Conservation (phyloP, 1,140 invertebrate genomes). For the Holcopasites calliopsidis region DNA sequence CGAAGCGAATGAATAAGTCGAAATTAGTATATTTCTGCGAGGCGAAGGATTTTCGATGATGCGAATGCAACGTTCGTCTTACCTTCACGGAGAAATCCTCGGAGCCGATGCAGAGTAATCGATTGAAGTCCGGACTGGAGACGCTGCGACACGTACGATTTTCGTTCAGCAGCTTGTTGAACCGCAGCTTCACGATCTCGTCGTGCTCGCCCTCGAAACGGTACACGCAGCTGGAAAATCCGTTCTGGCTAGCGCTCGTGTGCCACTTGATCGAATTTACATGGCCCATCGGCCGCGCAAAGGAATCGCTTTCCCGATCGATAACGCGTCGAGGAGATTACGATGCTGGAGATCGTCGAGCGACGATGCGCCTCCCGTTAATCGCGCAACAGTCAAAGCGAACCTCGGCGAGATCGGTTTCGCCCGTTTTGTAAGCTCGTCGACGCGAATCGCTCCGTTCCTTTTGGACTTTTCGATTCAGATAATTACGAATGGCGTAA, state of each 20-base stretch:
- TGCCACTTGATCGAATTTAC: slow-evolving; percentile 56
- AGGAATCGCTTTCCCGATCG: slow-evolving; percentile 47
- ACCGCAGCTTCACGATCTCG: slow-evolving; percentile 86
- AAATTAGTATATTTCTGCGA: too few species aligned
- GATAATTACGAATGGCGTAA: too few species aligned
- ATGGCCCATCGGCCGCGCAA: slow-evolving; percentile 50
- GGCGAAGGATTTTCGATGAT: too few species aligned
- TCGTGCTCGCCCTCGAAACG: slow-evolving; percentile 90
- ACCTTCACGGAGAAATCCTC: slow-evolving; percentile 76
- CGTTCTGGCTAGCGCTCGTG: slow-evolving; percentile 58
- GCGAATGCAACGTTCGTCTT: too few species aligned
- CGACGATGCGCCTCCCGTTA: slow-evolving; percentile 32
- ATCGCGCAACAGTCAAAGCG: slow-evolving; percentile 37
- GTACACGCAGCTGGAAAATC: slow-evolving; percentile 87
- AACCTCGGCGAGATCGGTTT: slow-evolving; percentile 11
- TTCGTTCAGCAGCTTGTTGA: slow-evolving; percentile 84
- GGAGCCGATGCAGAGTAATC: slow-evolving; percentile 84
- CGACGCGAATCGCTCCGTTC: too few species aligned
- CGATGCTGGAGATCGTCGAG: slow-evolving; percentile 22
- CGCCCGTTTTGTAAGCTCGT: too few species aligned
- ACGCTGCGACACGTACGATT: slow-evolving; percentile 84
- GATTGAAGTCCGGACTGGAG: slow-evolving; percentile 84
- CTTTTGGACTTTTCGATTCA: too few species aligned
- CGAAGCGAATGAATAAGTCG: too few species aligned
- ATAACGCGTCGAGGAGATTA: slow-evolving; percentile 44